Evolutionary conservation across 2,113 vertebrate species (phyloP).

Genomic region (Centrocercus urophasianus): DNA sequence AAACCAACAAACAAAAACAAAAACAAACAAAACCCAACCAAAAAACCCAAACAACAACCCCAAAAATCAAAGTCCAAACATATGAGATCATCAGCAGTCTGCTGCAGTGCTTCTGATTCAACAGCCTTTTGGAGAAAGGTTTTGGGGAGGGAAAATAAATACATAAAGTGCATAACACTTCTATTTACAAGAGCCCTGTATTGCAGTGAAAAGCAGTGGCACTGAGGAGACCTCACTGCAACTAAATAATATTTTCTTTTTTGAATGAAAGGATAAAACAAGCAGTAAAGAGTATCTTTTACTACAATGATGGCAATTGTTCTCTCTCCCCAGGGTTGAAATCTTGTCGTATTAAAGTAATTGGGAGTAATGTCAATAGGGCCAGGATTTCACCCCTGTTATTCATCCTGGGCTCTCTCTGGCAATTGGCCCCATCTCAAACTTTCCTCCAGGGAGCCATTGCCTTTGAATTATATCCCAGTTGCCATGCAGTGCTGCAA

Average conservation of each 20-base stretch:
- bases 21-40: neutral
- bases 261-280: neutral
- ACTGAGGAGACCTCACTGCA: neutral
- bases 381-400: slow-evolving; percentile 2
- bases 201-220: neutral
- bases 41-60: neutral
- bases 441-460: slow-evolving; percentile 33
- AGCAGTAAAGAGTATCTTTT: neutral
- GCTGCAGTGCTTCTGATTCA: neutral
- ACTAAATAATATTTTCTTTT: neutral
- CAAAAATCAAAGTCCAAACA: neutral
- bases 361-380: slow-evolving; percentile 7
- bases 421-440: slow-evolving; percentile 1
- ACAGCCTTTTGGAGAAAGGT: neutral
- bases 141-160: neutral
- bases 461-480: slow-evolving; percentile 19
- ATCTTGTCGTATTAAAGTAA: slow-evolving; percentile 34
- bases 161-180: neutral
- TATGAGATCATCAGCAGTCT: neutral
- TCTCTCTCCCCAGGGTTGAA: neutral
- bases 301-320: neutral
- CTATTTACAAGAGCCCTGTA: neutral
- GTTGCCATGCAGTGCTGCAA: neutral
- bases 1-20: neutral
- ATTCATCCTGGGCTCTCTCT: slow-evolving; percentile 15